phyloP scores from a whole-genome alignment of 2,113 vertebrate species.

The Phyllopteryx taeniolatus region DNA sequence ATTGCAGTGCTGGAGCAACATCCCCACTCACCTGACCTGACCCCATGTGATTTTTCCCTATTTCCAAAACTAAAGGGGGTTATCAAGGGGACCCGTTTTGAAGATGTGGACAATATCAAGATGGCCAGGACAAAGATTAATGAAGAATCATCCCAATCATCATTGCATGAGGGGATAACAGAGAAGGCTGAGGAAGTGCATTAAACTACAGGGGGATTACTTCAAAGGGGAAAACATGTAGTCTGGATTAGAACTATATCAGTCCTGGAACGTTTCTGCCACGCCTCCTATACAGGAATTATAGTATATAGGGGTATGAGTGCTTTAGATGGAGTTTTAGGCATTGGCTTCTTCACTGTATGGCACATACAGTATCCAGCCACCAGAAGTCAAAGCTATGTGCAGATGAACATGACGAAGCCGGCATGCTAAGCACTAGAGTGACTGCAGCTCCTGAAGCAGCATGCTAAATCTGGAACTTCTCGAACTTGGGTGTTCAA shows the following conservation, averaged over 20 bases:
- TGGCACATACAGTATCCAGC: conserved; percentile 68
- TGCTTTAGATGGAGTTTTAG: conserved; percentile 52
- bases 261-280: background rate
- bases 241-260: background rate
- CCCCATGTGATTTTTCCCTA: too few species aligned
- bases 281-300: background rate
- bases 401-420: conserved; percentile 70
- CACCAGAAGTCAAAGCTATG: conserved; percentile 54
- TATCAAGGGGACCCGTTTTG: background rate
- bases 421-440: conserved; percentile 67
- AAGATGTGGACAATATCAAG: background rate
- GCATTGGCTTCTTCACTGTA: conserved; percentile 64
- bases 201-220: too few species aligned
- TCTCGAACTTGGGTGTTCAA: conserved; percentile 35
- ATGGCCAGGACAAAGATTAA: background rate
- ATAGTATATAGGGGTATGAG: conserved; percentile 61
- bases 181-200: too few species aligned
- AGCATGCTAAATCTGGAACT: conserved; percentile 53
- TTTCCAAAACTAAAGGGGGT: too few species aligned
- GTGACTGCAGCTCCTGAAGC: conserved; percentile 64
- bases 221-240: background rate
- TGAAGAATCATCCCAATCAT: too few species aligned
- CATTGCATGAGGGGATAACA: too few species aligned
- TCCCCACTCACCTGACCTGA: background rate
- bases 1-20: background rate